Evolutionary conservation across 2,888 invertebrate genomes (phyloP).

Genomic region (Electrophaes corylata): DNA sequence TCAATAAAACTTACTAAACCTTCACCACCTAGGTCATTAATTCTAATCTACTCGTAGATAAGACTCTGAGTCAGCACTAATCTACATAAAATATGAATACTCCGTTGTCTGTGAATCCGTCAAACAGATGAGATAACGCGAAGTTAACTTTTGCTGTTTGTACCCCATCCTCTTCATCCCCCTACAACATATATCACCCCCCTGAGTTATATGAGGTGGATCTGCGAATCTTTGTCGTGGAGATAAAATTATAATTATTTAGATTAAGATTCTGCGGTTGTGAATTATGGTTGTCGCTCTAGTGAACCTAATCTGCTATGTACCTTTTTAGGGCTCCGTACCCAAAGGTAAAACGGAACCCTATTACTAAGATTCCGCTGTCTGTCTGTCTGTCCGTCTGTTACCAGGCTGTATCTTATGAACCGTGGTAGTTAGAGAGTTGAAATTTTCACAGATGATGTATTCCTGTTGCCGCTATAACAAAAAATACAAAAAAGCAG

Average conservation of each 20-base stretch:
- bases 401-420: no score
- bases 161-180: slow-evolving; percentile 40
- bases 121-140: slow-evolving; percentile 81
- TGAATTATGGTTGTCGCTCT: no score
- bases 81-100: slow-evolving; percentile 78
- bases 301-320: no score
- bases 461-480: no score
- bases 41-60: slow-evolving; percentile 7
- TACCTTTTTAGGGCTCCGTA: no score
- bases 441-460: no score
- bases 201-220: slow-evolving; percentile 29
- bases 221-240: slow-evolving; percentile 19
- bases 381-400: no score
- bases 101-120: slow-evolving; percentile 78
- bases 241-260: slow-evolving; percentile 27
- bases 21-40: neutral
- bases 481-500: no score
- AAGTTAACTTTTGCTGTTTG: slow-evolving; percentile 79
- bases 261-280: slow-evolving; percentile 9
- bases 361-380: no score
- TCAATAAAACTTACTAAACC: neutral
- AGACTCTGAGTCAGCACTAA: slow-evolving; percentile 49
- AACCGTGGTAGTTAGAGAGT: no score
- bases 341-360: no score
- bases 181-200: slow-evolving; percentile 37